Conservation (phyloP, 2,113 vertebrate species). For the Petaurus breviceps region DNA sequence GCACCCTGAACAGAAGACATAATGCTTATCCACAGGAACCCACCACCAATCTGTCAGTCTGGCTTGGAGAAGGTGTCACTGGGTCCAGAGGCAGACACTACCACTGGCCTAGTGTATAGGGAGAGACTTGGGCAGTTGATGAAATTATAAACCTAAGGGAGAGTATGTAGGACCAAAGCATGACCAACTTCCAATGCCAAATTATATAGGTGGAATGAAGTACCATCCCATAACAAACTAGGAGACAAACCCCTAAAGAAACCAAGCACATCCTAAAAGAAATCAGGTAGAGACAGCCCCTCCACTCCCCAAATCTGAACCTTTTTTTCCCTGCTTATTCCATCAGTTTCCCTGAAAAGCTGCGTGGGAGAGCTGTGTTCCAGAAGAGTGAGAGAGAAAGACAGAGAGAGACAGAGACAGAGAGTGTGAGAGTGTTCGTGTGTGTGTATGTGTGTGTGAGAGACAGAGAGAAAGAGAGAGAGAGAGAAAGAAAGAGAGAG, state of each 20-base stretch:
- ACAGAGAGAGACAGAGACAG: background rate
- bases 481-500: background rate
- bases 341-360: background rate
- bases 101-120: background rate
- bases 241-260: background rate
- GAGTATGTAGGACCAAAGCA: background rate
- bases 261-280: constrained; percentile 13
- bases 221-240: background rate
- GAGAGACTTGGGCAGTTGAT: background rate
- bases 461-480: too few relatives aligned
- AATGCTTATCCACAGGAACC: background rate
- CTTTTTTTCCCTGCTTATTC: background rate
- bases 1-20: background rate
- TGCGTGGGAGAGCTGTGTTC: background rate
- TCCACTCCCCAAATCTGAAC: background rate
- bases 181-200: background rate
- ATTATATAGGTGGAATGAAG: background rate
- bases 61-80: background rate
- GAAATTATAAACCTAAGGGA: background rate
- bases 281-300: background rate
- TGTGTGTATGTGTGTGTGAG: too few relatives aligned
- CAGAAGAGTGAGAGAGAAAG: too few relatives aligned
- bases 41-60: background rate
- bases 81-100: background rate
- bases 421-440: too few relatives aligned